Base-by-base conservation (phyloP, 2,797 vertebrate genomes). In the Gymnodraco acuticeps region DNA sequence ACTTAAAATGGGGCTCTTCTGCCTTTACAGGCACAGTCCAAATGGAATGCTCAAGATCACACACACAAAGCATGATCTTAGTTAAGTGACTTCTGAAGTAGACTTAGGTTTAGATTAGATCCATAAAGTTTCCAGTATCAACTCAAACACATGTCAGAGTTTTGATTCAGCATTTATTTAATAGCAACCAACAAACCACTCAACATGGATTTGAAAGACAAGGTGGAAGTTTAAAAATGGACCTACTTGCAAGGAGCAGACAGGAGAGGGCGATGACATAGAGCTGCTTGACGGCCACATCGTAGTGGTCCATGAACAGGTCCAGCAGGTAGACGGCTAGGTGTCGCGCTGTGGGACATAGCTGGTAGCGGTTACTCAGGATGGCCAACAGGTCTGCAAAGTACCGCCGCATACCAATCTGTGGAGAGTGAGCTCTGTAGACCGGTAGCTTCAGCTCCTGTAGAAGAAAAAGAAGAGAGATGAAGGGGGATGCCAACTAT, bases 221-320 rank as follows among this genome's bases (percentile, higher is more conserved):
- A 50, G 10, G 7, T 31, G 8, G 6, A 52, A n/a, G 16, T 15
- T 5, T 53, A 55, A 64, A 20, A 47, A 9, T 20, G 17, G 20
- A 94, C 97, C 94, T 95, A 98, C 97, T 98, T 78, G 97, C 97
- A 23, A 98, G 95, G 53, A 98, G 95, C 83, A 98, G 94, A 83
- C 97, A 98, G 81, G 95, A 96, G 66, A 98, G 89, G 0, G 96
- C 96, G 56, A 95, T 92, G 48, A 95, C 59, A 7, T 97, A 96
- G 41, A 98, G 96, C 79, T 98, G 96, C 84, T 96, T 97, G 82
- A 96, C 92, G 1, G 95, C 88, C 81, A 96, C 92, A 45, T 96
- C 95, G 0, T 97, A 97, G 88, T 95, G 94, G 87, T 96, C 95
- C 95, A 96, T 96, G 87, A 96, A 96, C 88, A 97, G 92, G 91